Conservation (phyloP, 2,888 invertebrate species). For the Agrotis clavis region DNA sequence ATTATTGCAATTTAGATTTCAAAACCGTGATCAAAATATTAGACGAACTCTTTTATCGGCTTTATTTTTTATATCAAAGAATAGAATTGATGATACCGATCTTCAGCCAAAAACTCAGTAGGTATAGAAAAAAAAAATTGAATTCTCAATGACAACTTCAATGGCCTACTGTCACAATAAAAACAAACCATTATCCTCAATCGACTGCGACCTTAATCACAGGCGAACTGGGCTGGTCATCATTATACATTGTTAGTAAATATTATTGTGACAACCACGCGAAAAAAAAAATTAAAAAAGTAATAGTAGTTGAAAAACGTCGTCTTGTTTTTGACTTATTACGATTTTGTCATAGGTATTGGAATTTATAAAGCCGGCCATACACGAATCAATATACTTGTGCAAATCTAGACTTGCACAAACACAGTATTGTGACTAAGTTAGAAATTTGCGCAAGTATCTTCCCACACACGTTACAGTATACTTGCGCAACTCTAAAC, state of each 20-base stretch:
- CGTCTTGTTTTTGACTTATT: not conserved
- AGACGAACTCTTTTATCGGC: not conserved
- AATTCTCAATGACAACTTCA: conserved; percentile 21
- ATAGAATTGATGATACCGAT: no score
- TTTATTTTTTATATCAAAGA: not conserved
- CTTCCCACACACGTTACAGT: no score
- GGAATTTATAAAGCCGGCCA: no score
- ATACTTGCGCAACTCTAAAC: no score
- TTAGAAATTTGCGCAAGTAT: no score
- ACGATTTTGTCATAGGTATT: not conserved
- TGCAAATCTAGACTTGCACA: no score
- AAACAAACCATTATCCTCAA: conserved; percentile 43
- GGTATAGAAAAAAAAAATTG: not conserved
- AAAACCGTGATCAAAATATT: no score
- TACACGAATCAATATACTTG: no score
- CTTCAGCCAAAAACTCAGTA: not conserved
- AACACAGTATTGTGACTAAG: no score
- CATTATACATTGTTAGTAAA: conserved; percentile 20
- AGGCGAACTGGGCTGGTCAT: conserved; percentile 18
- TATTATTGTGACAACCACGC: not conserved
- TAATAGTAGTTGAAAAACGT: not conserved
- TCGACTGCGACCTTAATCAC: conserved; percentile 45
- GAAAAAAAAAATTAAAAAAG: not conserved
- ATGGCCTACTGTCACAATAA: conserved; percentile 12
- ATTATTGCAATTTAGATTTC: no score